A percentile compares a stretch with the other conserved stretches of the same genome.
Conservation (phyloP, 2,113 vertebrate species). For the Grallaria varia region DNA sequence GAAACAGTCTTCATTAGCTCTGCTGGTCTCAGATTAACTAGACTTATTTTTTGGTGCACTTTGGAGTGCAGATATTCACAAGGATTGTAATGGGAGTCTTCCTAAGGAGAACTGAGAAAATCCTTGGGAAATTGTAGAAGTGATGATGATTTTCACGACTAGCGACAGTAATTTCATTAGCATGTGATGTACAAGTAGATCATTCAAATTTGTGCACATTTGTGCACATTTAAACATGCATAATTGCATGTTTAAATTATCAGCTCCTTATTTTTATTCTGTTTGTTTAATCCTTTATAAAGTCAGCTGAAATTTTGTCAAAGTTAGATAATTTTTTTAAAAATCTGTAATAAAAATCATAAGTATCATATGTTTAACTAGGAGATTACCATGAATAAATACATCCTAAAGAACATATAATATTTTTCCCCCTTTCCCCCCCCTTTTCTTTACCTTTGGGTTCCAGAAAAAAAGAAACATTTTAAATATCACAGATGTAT, state of each 20-base stretch:
- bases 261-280: background rate
- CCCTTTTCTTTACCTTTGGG: background rate
- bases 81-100: slow-evolving; percentile 31
- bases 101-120: slow-evolving; percentile 18
- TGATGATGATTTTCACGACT: background rate
- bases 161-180: background rate
- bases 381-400: background rate
- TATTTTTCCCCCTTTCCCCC: background rate
- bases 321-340: background rate
- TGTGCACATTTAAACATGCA: background rate
- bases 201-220: background rate
- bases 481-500: background rate
- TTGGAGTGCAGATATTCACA: background rate
- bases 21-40: slow-evolving; percentile 47
- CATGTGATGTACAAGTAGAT: background rate
- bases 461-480: background rate
- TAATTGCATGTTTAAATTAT: background rate
- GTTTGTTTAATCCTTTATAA: background rate
- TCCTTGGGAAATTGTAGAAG: slow-evolving; percentile 23
- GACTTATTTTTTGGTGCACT: slow-evolving; percentile 38
- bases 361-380: background rate
- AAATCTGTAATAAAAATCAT: background rate
- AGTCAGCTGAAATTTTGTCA: background rate
- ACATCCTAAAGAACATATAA: background rate
- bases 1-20: slow-evolving; percentile 55